phyloP scores from a whole-genome alignment of 92 coral and sea anemone genomes.

The Pocillopora grandis region DNA sequence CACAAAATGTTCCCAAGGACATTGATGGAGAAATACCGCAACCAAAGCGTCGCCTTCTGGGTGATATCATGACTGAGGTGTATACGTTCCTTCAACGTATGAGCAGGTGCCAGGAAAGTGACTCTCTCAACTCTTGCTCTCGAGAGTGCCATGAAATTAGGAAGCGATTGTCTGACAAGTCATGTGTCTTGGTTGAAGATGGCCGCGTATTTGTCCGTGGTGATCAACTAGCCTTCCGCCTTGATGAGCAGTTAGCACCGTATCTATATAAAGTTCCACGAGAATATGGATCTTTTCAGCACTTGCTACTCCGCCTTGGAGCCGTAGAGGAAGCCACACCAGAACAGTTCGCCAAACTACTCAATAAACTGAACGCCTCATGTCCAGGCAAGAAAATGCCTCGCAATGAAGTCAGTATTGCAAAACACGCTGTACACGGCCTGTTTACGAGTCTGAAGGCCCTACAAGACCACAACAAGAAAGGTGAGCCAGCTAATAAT shows the following conservation, averaged over 20 bases:
- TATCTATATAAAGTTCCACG: conserved; percentile 79
- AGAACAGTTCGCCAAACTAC: conserved; percentile 69
- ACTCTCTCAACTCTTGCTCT: conserved; percentile 39
- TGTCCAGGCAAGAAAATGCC: conserved; percentile 61
- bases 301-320: conserved; percentile 82
- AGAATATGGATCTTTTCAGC: conserved; percentile 62
- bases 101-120: conserved; percentile 25
- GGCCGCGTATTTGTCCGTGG: conserved; percentile 79
- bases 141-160: conserved; percentile 30
- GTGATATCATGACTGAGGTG: conserved; percentile 56
- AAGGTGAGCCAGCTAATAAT: conserved; percentile 13
- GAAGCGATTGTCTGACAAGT: conserved; percentile 35
- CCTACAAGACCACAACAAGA: conserved; percentile 9
- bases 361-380: conserved; percentile 40
- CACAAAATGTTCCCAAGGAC: conserved; percentile 31
- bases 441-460: conserved; percentile 60
- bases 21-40: conserved; percentile 54
- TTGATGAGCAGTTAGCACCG: conserved; percentile 59
- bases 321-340: conserved; percentile 81
- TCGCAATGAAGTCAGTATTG: conserved; percentile 55
- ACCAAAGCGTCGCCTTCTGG: conserved; percentile 31
- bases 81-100: conserved; percentile 51
- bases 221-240: conserved; percentile 71
- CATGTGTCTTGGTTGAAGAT: conserved; percentile 70
- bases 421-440: conserved; percentile 63